Base-by-base conservation (phyloP, 2,797 vertebrate species). In the Astyanax mexicanus region DNA sequence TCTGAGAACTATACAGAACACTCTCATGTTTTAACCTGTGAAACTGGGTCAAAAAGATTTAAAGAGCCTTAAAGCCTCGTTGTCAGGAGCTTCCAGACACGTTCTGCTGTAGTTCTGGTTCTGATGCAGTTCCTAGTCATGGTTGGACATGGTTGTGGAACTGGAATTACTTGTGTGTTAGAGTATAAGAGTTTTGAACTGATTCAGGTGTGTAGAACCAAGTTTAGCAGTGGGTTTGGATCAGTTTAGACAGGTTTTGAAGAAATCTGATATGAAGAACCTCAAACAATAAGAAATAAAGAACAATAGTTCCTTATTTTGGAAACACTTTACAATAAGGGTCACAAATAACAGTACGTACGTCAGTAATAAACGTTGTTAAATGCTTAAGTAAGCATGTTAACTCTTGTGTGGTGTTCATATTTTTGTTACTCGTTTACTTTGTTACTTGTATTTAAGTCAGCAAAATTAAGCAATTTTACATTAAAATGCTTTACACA, bases 1-100 rank as follows among this genome's bases (percentile, higher is more conserved):
- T 35, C 6, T 10, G 13, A 25, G 74, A 6, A 76, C 69, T 44
- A 13, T 11, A 55, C 42, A 35, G 52, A n/a, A 64, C 64, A 57
- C 51, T 35, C 8, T 58, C 38, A 75, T 32, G 27, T 2, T 32
- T 32, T 32, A 32, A 32, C 29, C 29, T 32, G 29, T 32, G n/a
- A n/a, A n/a, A n/a, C n/a, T n/a, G n/a, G n/a, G n/a, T n/a, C n/a
- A n/a, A n/a, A n/a, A n/a, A n/a, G n/a, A n/a, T n/a, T n/a, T n/a
- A n/a, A n/a, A n/a, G n/a, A n/a, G n/a, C n/a, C n/a, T n/a, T n/a
- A n/a, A n/a, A n/a, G n/a, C n/a, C n/a, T n/a, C n/a, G n/a, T n/a
- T n/a, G n/a, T n/a, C n/a, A 15, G 44, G 23, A 6, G 1, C 19
- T 6, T 23, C 11, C 27, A 67, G 62, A 47, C 25, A 35, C 40